A percentile compares a stretch with the other conserved stretches of the same genome.
These are phyloP conservation scores for Pterocles orientalis DNA, from an alignment of 2,113 vertebrate species.

Conservation along the genomic window DNA sequence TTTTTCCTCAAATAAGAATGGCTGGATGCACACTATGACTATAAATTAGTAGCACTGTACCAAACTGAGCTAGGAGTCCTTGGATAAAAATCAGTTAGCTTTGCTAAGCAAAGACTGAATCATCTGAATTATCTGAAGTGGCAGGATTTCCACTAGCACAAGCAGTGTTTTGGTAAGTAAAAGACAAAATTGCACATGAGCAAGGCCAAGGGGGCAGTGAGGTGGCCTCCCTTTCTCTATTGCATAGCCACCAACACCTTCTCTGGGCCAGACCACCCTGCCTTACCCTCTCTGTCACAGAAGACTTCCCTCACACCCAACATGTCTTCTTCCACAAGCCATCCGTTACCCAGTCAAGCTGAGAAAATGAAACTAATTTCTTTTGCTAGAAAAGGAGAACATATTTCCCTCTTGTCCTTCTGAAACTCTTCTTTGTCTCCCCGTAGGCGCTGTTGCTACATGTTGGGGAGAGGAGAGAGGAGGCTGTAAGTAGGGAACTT, in stretches of 20 bases:
- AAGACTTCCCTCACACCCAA: background rate
- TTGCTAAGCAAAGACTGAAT: background rate
- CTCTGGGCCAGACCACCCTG: background rate
- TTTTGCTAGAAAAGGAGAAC: background rate
- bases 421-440: background rate
- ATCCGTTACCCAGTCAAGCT: background rate
- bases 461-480: background rate
- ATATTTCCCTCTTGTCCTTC: background rate
- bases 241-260: background rate
- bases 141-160: fast-evolving
- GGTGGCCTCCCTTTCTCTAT: background rate
- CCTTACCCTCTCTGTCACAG: background rate
- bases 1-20: background rate
- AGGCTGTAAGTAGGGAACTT: background rate
- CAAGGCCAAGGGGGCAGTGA: background rate
- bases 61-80: background rate
- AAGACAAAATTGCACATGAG: background rate
- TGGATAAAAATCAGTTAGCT: background rate
- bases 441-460: background rate
- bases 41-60: background rate
- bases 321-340: background rate
- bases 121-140: background rate
- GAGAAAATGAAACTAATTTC: background rate
- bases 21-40: background rate
- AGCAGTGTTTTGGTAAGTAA: background rate